Conservation (phyloP, 2,113 vertebrate species). For the Cyphomyrus discorhynchus region DNA sequence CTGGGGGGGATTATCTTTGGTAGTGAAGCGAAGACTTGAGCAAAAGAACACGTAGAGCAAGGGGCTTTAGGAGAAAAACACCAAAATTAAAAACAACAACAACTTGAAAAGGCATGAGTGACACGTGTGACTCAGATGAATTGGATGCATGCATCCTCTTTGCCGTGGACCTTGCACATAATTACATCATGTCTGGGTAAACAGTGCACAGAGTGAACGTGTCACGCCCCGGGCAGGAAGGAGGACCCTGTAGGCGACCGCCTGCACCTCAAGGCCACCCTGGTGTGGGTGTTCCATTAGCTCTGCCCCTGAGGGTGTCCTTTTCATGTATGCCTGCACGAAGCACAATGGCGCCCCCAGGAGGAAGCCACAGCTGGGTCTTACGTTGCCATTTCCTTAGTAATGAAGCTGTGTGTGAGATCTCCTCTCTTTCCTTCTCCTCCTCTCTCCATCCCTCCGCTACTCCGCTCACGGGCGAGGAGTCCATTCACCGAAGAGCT, state of each 20-base stretch:
- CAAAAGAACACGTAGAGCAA: not conserved
- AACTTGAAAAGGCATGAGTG: not conserved
- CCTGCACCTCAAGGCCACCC: slow-evolving; percentile 25
- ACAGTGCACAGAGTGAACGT: slow-evolving; percentile 38
- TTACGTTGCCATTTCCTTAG: not conserved
- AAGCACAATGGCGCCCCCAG: not conserved
- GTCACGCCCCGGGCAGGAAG: slow-evolving; percentile 39
- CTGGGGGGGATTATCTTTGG: not conserved
- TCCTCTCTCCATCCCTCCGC: not conserved
- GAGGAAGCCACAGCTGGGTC: not conserved
- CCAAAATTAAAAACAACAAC: not conserved
- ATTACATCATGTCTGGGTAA: slow-evolving; percentile 58
- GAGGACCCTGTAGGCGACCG: slow-evolving; percentile 36
- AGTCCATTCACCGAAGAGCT: slow-evolving; percentile 44
- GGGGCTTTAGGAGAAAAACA: not conserved
- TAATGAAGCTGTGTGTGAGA: not conserved
- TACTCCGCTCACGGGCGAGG: slow-evolving; percentile 35
- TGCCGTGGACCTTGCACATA: slow-evolving; percentile 42
- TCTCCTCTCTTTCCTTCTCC: slow-evolving; percentile 10
- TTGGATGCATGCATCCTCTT: not conserved
- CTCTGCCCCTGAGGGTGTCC: not conserved
- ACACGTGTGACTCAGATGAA: not conserved
- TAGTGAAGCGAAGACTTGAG: not conserved
- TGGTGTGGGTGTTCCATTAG: not conserved
- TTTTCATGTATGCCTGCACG: not conserved